Evolutionary conservation across 2,113 vertebrate species (phyloP).

Genomic region (Heloderma charlesbogerti): DNA sequence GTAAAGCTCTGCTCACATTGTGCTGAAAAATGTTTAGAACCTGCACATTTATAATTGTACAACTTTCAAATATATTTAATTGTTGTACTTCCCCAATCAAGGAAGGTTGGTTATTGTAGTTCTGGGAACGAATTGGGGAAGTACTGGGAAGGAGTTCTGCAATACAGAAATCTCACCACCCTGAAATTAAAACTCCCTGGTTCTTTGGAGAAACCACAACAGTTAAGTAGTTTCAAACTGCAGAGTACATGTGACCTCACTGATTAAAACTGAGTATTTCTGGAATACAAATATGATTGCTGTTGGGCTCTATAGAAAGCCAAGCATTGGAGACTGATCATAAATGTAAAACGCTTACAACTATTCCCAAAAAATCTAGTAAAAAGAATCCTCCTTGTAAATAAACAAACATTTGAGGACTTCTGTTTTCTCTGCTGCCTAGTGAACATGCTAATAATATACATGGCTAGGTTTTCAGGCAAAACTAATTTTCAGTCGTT

Average conservation of each 20-base stretch:
- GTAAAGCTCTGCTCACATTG: too few species aligned
- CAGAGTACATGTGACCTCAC: not conserved
- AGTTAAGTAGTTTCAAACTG: not conserved
- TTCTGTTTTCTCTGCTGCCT: not conserved
- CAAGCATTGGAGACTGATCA: not conserved
- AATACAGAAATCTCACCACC: too few species aligned
- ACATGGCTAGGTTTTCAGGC: not conserved
- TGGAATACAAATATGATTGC: not conserved
- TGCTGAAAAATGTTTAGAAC: too few species aligned
- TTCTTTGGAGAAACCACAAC: not conserved
- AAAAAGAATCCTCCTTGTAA: not conserved
- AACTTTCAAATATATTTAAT: too few species aligned
- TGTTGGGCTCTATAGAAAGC: conserved; percentile 2
- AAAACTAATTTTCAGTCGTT: conserved; percentile 22
- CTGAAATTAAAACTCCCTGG: too few species aligned
- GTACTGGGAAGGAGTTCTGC: too few species aligned
- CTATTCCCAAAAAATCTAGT: not conserved
- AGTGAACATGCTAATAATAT: not conserved
- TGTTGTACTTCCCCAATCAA: too few species aligned
- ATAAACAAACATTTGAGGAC: conserved; percentile 5
- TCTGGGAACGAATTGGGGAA: too few species aligned
- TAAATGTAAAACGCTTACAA: not conserved
- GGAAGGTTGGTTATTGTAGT: too few species aligned
- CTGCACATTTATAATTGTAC: too few species aligned
- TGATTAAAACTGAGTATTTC: not conserved